Evolutionary conservation across 1,140 invertebrate species (phyloP).

Genomic region (Diachasmimorpha longicaudata): DNA sequence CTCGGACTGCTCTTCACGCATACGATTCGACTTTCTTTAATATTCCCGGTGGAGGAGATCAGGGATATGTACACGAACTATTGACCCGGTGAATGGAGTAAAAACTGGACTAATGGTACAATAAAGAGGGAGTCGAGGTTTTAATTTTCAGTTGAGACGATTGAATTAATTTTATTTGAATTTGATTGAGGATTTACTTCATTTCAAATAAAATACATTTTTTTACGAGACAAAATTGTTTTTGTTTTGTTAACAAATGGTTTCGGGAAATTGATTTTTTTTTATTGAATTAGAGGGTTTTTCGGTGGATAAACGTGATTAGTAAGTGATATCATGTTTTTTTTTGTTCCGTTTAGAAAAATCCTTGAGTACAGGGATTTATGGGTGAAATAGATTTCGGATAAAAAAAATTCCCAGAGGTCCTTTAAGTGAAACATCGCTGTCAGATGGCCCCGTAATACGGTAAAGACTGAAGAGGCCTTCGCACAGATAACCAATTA

Average conservation of each 20-base stretch:
- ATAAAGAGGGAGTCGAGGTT: neutral
- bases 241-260: too few species aligned
- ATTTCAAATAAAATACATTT: neutral
- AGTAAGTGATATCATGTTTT: too few species aligned
- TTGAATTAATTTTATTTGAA: too few species aligned
- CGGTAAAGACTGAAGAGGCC: conserved; percentile 57
- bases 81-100: neutral
- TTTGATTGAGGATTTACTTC: too few species aligned
- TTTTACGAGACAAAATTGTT: too few species aligned
- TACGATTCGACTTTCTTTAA: neutral
- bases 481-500: conserved; percentile 64
- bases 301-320: too few species aligned
- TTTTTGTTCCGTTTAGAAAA: neutral
- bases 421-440: conserved; percentile 29
- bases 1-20: conserved; percentile 21
- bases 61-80: neutral
- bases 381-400: neutral
- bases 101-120: neutral
- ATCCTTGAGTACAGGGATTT: neutral
- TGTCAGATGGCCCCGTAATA: conserved; percentile 51
- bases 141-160: too few species aligned
- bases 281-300: too few species aligned
- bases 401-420: neutral
- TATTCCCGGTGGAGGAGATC: neutral
- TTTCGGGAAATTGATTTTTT: too few species aligned